These are phyloP conservation scores for Drosophila vallismaia DNA, from an alignment of 2,888 invertebrate genomes.

Conservation along the genomic window DNA sequence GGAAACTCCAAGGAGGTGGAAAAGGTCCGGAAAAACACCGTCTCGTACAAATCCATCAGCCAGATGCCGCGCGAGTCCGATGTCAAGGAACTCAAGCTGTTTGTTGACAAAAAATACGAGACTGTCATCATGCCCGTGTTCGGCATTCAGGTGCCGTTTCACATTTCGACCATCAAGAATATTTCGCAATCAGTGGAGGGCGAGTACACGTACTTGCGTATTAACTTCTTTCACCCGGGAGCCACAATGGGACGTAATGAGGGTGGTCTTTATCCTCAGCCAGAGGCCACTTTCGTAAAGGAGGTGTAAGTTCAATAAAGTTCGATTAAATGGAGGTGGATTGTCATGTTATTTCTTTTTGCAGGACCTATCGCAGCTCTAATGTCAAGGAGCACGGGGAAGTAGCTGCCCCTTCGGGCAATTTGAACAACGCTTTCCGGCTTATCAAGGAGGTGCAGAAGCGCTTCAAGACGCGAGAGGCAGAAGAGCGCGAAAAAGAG, in stretches of 20 bases:
- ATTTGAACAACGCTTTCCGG: slow-evolving; percentile 97
- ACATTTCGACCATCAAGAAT: slow-evolving; percentile 99
- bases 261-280: slow-evolving; percentile 94
- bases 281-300: slow-evolving; percentile 98
- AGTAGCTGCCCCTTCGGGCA: slow-evolving; percentile 95
- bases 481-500: slow-evolving; percentile 99
- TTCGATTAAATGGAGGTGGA: background rate
- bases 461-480: slow-evolving; percentile 98
- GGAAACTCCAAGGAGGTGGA: slow-evolving; percentile 93
- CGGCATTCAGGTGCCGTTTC: slow-evolving; percentile 98
- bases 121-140: slow-evolving; percentile 99
- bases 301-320: slow-evolving; percentile 91
- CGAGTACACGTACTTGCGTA: slow-evolving; percentile 98
- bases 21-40: slow-evolving; percentile 95
- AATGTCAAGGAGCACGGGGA: slow-evolving; percentile 99
- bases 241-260: slow-evolving; percentile 97
- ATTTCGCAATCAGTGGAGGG: slow-evolving; percentile 99
- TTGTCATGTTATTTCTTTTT: slow-evolving; percentile 45
- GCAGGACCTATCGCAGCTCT: slow-evolving; percentile 96
- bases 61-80: slow-evolving; percentile 97
- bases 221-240: slow-evolving; percentile 99
- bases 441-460: slow-evolving; percentile 99
- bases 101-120: slow-evolving; percentile 98
- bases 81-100: slow-evolving; percentile 96
- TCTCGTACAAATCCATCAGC: slow-evolving; percentile 96